phyloP scores from a whole-genome alignment of 2,888 invertebrate genomes.

The Ellobium chinense region DNA sequence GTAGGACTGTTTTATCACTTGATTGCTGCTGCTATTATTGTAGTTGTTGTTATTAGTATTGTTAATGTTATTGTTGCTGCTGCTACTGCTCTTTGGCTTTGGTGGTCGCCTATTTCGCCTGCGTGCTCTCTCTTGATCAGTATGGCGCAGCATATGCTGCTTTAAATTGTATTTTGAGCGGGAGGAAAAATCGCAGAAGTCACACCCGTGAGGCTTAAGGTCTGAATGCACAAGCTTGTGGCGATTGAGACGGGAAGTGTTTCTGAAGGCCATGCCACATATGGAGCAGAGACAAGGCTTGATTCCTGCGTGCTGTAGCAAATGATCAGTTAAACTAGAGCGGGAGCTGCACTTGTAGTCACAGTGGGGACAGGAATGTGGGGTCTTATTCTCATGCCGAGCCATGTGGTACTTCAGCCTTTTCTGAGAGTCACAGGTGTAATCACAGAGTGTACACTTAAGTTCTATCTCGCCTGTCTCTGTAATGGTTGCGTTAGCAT shows the following conservation, averaged over 20 bases:
- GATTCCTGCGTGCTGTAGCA: conserved; percentile 48
- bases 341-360: conserved; percentile 42
- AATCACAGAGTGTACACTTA: conserved; percentile 23
- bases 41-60: no score
- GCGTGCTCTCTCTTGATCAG: conserved; percentile 16
- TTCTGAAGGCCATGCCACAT: conserved; percentile 44
- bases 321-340: conserved; percentile 41
- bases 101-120: conserved; percentile 3
- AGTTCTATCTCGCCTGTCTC: not conserved
- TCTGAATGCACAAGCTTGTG: conserved; percentile 43
- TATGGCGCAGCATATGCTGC: conserved; percentile 25
- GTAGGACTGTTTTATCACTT: conserved; percentile 7
- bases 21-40: not conserved
- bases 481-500: not conserved
- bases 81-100: not conserved
- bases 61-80: not conserved
- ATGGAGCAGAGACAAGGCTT: conserved; percentile 42
- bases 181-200: conserved; percentile 29
- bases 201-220: conserved; percentile 33
- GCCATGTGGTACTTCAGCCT: conserved; percentile 40
- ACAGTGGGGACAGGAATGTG: conserved; percentile 32
- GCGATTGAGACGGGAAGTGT: conserved; percentile 44
- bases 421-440: conserved; percentile 30
- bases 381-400: conserved; percentile 37
- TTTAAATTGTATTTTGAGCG: conserved; percentile 31